Evolutionary conservation across 2,888 invertebrate species (phyloP).

Genomic region (Villa cingulata): DNA sequence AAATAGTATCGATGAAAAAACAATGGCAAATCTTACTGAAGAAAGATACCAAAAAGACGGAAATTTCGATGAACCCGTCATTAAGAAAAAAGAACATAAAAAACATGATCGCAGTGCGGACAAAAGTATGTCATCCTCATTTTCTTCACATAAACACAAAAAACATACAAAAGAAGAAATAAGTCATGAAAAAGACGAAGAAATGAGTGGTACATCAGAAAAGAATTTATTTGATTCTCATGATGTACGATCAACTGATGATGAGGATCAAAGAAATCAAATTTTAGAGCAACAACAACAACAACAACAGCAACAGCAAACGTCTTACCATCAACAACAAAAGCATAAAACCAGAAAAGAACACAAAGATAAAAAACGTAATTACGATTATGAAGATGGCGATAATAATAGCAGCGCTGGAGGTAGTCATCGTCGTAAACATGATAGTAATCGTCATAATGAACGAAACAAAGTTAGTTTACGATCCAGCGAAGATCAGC

Average conservation of each 20-base stretch:
- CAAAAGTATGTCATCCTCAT: slow-evolving; percentile 12
- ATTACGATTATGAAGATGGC: slow-evolving; percentile 20
- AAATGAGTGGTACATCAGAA: slow-evolving; percentile 29
- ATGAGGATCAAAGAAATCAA: slow-evolving; percentile 39
- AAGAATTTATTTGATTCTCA: slow-evolving; percentile 46
- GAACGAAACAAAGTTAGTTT: slow-evolving; percentile 19
- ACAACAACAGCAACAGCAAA: slow-evolving; percentile 25
- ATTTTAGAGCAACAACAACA: slow-evolving; percentile 41
- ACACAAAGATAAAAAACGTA: slow-evolving; percentile 32
- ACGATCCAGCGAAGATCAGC: slow-evolving; percentile 14
- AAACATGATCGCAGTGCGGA: slow-evolving; percentile 17
- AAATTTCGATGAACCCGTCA: slow-evolving; percentile 23
- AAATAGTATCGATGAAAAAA: slow-evolving; percentile 9
- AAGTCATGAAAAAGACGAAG: slow-evolving; percentile 9
- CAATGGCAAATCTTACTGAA: slow-evolving; percentile 19
- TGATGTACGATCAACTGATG: slow-evolving; percentile 45
- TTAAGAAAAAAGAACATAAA: slow-evolving; percentile 23
- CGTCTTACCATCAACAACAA: too few relatives aligned
- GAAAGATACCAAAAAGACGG: slow-evolving; percentile 24
- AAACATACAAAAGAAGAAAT: slow-evolving; percentile 10
- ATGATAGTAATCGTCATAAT: slow-evolving; percentile 14
- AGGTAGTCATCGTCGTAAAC: slow-evolving; percentile 8
- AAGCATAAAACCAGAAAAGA: slow-evolving; percentile 29
- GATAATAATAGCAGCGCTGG: slow-evolving; percentile 13
- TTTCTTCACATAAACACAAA: slow-evolving; percentile 15